phyloP scores from a whole-genome alignment of 2,888 invertebrate genomes.

The Orchesellides sinensis region DNA sequence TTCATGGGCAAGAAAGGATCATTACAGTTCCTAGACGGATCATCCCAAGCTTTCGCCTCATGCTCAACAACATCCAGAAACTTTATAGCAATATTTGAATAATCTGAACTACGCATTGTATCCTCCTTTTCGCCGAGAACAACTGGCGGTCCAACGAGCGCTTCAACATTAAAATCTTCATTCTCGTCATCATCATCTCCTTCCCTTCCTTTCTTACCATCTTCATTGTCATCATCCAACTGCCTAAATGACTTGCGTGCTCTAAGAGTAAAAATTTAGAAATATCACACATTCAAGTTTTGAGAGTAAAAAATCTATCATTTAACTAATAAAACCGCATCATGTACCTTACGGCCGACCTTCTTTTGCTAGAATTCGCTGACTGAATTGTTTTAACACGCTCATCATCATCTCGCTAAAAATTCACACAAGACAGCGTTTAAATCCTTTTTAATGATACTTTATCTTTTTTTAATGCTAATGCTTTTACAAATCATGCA shows the following conservation, averaged over 20 bases:
- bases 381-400: not conserved
- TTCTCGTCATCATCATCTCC: not conserved
- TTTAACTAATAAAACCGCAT: not conserved
- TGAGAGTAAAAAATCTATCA: not conserved
- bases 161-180: not conserved
- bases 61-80: slow-evolving; percentile 38
- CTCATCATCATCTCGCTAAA: not conserved
- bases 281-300: too few relatives aligned
- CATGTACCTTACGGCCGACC: slow-evolving; percentile 26
- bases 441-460: not conserved
- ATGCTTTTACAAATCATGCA: too few relatives aligned
- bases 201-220: not conserved
- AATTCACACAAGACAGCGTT: not conserved
- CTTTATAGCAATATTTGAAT: slow-evolving; percentile 16
- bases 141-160: not conserved
- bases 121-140: not conserved
- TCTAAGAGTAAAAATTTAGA: slow-evolving; percentile 3
- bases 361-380: slow-evolving; percentile 15
- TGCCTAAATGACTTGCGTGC: slow-evolving; percentile 19
- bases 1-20: slow-evolving; percentile 41
- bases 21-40: slow-evolving; percentile 22
- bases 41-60: slow-evolving; percentile 63
- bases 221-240: not conserved
- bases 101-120: slow-evolving; percentile 15
- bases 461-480: slow-evolving; percentile 35